Base-by-base conservation (phyloP, 2,888 invertebrate genomes). In the Octodonta nipae region DNA sequence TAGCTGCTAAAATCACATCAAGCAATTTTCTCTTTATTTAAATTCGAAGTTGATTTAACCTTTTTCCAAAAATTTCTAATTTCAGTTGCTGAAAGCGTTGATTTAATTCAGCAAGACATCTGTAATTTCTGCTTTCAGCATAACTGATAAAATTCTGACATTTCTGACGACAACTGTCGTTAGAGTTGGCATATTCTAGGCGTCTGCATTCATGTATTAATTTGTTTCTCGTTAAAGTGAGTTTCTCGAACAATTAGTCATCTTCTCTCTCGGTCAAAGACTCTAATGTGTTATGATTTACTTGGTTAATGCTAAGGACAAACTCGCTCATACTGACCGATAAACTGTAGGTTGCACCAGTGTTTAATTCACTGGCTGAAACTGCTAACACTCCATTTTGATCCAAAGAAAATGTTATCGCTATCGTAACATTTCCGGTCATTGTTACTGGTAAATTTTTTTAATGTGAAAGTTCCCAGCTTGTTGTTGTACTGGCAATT, bases 301-400 rank as follows among this genome's bases (percentile, higher is more conserved):
- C 32, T 28, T 37, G 32, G 5, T 30, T 16, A 13, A 40, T 35
- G 17, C 41, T 41, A 2, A 43, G 12, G n/a, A 37, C 26, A 28
- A 30, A 40, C 15, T 38, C 32, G 2, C 38, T 34, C 25, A 43
- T 15, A 1, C 31, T 39, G 3, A 43, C 34, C 2, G 16, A 15
- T n/a, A 41, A 13, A 24, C 35, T 38, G 1, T 35, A 38, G 5
- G 10, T 29, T 10, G 17, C 15, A 1, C 30, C 33, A 3, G 30
- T 40, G 10, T 32, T 26, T 3, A 7, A 27, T 32, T 37, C 40
- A 1, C 22, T 11, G 7, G 40, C 37, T 24, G 33, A 33, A 10
- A 45, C 39, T 26, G 37, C 34, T 7, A 46, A 29, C 10, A 46
- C 34, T 4, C 46, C 46, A 22, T 46, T 42, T 26, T 40, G 36